These are phyloP conservation scores for Calliopum simillimum DNA, from an alignment of 2,888 invertebrate species.

Conservation along the genomic window DNA sequence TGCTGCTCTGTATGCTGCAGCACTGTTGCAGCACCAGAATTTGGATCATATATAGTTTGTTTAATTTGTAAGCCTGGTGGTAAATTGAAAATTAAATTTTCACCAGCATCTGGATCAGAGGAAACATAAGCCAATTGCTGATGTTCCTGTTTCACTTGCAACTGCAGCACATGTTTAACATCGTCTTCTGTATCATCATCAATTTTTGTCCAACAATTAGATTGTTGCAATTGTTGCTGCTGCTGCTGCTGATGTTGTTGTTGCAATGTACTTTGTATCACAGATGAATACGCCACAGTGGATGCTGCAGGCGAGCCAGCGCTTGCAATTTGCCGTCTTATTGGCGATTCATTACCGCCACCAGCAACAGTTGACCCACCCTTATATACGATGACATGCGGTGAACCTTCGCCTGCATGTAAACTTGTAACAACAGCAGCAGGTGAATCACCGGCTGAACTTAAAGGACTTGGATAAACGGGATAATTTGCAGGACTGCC, in stretches of 20 bases:
- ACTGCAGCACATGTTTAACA: constrained; percentile 61
- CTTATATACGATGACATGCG: constrained; percentile 65
- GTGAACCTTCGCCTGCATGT: constrained; percentile 56
- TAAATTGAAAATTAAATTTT: constrained; percentile 62
- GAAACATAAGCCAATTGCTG: constrained; percentile 57
- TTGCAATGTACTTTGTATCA: constrained; percentile 72
- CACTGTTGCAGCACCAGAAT: constrained; percentile 42
- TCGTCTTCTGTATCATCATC: constrained; percentile 53
- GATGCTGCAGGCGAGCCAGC: constrained; percentile 61
- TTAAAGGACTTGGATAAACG: constrained; percentile 81
- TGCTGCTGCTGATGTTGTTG: constrained; percentile 56
- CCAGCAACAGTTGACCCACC: constrained; percentile 49
- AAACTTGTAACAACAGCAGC: constrained; percentile 56
- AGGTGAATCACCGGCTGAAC: constrained; percentile 62
- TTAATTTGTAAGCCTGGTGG: constrained; percentile 62
- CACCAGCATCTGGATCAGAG: constrained; percentile 52
- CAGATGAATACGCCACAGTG: constrained; percentile 83
- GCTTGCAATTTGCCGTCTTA: constrained; percentile 56
- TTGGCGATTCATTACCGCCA: constrained; percentile 52
- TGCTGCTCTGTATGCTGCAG: constrained; percentile 56
- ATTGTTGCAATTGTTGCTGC: constrained; percentile 49
- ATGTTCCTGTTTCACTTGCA: constrained; percentile 63
- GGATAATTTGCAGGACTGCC: constrained; percentile 71
- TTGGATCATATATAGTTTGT: constrained; percentile 57
- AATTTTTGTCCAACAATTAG: constrained; percentile 59